Percentiles rank a stretch among this genome's conserved stretches.
These are phyloP conservation scores for Anguilla marmorata DNA, from an alignment of 2,797 vertebrate genomes.

Conservation along the genomic window DNA sequence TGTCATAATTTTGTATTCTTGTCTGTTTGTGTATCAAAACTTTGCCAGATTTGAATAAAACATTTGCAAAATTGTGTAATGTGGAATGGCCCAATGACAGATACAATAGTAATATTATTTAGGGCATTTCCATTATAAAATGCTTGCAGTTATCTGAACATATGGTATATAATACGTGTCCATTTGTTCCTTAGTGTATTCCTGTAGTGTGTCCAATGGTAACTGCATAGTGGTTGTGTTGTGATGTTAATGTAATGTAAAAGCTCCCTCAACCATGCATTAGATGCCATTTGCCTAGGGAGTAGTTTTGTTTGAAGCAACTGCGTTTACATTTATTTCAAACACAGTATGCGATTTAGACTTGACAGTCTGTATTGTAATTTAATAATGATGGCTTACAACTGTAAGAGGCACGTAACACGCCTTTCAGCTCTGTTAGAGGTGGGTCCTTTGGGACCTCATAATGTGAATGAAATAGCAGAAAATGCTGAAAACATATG, in stretches of 20 bases:
- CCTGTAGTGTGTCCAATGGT: background rate
- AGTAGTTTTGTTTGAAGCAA: conserved; percentile 62
- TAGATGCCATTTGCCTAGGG: background rate
- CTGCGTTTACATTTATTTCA: conserved; percentile 51
- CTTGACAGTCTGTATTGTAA: background rate
- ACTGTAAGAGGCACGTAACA: background rate
- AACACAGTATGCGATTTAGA: background rate
- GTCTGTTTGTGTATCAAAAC: background rate
- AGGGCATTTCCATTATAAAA: background rate
- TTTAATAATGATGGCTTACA: background rate
- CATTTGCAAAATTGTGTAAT: background rate
- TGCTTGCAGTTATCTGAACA: background rate
- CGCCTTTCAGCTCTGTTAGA: background rate
- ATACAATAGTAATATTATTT: background rate
- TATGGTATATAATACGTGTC: background rate
- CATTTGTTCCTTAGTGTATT: background rate
- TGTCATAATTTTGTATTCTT: background rate
- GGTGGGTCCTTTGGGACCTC: background rate
- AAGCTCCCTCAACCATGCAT: background rate
- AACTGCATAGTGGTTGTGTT: background rate
- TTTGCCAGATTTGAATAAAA: background rate
- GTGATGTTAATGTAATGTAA: background rate
- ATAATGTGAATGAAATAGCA: background rate
- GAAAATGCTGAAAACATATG: background rate
- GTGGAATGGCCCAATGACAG: background rate